Evolutionary conservation across 1,140 invertebrate species (phyloP), one percentile per base, ranked within the genome.

Genomic region (Goniozus legneri): DNA sequence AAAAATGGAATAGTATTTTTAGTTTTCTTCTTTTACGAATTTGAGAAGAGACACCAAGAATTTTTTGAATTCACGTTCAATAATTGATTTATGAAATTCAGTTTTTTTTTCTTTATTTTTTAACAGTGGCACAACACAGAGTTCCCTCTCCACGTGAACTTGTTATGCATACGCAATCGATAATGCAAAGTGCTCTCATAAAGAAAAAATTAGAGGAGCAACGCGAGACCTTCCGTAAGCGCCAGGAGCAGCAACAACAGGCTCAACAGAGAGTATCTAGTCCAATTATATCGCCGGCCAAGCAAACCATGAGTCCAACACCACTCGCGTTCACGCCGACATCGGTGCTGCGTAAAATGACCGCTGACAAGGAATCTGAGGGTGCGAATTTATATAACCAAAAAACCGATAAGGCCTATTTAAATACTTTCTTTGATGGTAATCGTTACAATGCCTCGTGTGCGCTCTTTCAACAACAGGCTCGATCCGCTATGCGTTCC

Each of bases 331-430:
- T 95, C 71, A 94, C 90, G 2, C 92, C 92, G 34, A 95, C 91
- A 7, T 92, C 91, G 33, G 86, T 92, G 24, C 80, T 96, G 60
- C 82, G 91, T 21, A 96, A 95, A 75, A 92, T 95, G 91, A 92
- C 91, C 31, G 90, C 89, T 15, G 91, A 94, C 56, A 92, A 91
- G 69, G 86, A 89, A 54, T 76, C 71, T 20, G 82, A 82, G 54
- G 71, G 69, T 76, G 69, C 65, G 73, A 68, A 67, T 60, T n/a
- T n/a, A n/a, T n/a, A n/a, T n/a, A n/a, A n/a, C n/a, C n/a, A n/a
- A n/a, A n/a, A n/a, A n/a, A n/a, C n/a, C n/a, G n/a, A n/a, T n/a
- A n/a, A n/a, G n/a, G n/a, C n/a, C n/a, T n/a, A n/a, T n/a, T n/a
- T n/a, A n/a, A n/a, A n/a, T n/a, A n/a, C n/a, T n/a, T n/a, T n/a